phyloP scores from a whole-genome alignment of 2,113 vertebrate species.

The Bostrychus sinensis region DNA sequence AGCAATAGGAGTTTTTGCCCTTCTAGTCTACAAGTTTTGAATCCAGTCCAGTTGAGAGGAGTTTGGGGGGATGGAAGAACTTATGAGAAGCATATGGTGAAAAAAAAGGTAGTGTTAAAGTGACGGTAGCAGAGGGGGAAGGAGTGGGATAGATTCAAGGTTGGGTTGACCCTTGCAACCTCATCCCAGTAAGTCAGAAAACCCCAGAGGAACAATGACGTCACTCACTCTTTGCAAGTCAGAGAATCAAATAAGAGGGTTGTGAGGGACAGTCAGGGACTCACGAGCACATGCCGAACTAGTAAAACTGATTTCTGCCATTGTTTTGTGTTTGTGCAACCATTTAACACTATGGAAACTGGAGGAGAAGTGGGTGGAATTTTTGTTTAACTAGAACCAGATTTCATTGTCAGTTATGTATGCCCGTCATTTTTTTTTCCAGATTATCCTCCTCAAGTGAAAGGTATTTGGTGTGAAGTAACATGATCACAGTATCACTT shows the following conservation, averaged over 20 bases:
- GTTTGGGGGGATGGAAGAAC: conserved; percentile 25
- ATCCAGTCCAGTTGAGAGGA: conserved; percentile 71
- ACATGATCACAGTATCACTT: conserved; percentile 49
- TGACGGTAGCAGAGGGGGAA: conserved; percentile 20
- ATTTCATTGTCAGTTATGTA: conserved; percentile 60
- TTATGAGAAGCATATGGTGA: conserved; percentile 60
- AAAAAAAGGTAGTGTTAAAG: conserved; percentile 58
- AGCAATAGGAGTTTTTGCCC: conserved; percentile 29
- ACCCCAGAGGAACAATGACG: conserved; percentile 70
- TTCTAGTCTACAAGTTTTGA: conserved; percentile 54
- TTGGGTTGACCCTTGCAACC: conserved; percentile 66
- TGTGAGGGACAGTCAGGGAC: conserved; percentile 28
- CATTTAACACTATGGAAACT: conserved; percentile 68
- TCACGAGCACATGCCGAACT: conserved; percentile 39
- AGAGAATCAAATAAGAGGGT: conserved; percentile 61
- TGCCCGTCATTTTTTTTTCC: conserved; percentile 48
- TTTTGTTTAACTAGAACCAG: conserved; percentile 72
- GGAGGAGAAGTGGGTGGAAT: conserved; percentile 64
- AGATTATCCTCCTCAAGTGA: conserved; percentile 49
- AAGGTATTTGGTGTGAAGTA: conserved; percentile 51
- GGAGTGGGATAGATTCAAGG: conserved; percentile 53
- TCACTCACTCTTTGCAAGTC: conserved; percentile 67
- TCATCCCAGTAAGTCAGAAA: conserved; percentile 67
- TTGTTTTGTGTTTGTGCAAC: conserved; percentile 47
- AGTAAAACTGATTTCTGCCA: conserved; percentile 46